These are phyloP conservation scores for Drosophila acutilabella DNA, from an alignment of 2,888 invertebrate species.

Conservation along the genomic window DNA sequence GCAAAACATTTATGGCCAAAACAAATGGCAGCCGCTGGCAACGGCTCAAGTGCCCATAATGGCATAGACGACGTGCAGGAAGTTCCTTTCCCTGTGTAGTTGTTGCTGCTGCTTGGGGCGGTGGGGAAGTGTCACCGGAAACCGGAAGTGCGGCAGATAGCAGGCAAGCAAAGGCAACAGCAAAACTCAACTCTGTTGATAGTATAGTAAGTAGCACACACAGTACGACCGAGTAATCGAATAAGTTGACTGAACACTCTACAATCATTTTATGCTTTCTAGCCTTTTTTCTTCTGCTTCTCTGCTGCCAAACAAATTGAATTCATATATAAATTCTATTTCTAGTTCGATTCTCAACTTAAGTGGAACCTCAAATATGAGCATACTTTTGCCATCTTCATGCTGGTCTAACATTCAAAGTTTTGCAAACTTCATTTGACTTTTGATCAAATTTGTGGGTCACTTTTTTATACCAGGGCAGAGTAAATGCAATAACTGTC, in stretches of 20 bases:
- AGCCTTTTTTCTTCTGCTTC: neutral
- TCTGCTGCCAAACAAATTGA: constrained; percentile 4
- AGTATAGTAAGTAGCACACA: constrained; percentile 26
- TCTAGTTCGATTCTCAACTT: constrained; percentile 2
- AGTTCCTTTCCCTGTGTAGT: constrained; percentile 55
- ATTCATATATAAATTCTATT: constrained; percentile 5
- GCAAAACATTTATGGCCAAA: constrained; percentile 72
- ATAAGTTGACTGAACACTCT: neutral
- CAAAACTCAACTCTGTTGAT: constrained; percentile 61
- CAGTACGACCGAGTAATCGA: constrained; percentile 12
- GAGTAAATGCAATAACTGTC: constrained; percentile 15
- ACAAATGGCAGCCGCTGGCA: constrained; percentile 73
- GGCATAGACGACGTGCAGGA: constrained; percentile 76
- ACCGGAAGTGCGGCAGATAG: constrained; percentile 77
- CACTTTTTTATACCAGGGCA: neutral
- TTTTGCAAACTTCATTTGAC: constrained; percentile 14
- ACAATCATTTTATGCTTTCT: neutral
- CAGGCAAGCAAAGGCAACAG: constrained; percentile 46
- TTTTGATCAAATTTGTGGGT: constrained; percentile 15
- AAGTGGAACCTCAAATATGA: constrained; percentile 4
- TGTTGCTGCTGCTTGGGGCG: constrained; percentile 14
- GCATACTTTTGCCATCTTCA: neutral
- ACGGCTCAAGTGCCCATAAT: constrained; percentile 77
- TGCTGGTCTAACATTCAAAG: neutral
- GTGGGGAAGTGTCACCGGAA: constrained; percentile 74